Evolutionary conservation across 2,113 vertebrate species (phyloP), one percentile per base, ranked within the genome.

Genomic region (Paratilapia polleni): DNA sequence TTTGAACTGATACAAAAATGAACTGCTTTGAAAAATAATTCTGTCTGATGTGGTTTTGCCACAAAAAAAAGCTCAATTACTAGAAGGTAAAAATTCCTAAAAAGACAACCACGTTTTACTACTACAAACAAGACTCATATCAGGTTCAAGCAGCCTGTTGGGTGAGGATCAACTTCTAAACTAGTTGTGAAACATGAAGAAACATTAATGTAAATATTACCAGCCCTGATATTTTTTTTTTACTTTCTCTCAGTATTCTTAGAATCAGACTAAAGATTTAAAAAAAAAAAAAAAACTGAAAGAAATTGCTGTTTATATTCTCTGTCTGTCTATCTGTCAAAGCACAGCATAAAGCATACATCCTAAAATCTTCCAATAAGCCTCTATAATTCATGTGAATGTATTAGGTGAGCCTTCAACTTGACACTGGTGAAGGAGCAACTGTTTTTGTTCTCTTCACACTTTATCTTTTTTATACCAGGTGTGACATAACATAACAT

Each of bases 391-490:
- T 85, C 78, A 78, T 77, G 28, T 49, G 63, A 63, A 68, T 38
- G 15, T 34, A 49, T 77, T 60, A 60, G 77, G 61, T 80, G 81
- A 88, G 81, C 13, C 86, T 85, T 78, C 79, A 87, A 59, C 61
- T 56, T 20, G 49, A 14, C 28, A 41, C 76, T 41, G 77, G 24
- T 76, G 61, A 63, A 24, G 2, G 81, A 87, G 36, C 63, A 5
- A 54, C 34, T 64, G 10, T 20, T 52, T 52, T 31, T 61, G 24
- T 20, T 13, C 11, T 17, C 41, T 28, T 70, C 66, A 49, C 66
- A 28, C 66, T 80, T 63, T 15, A 62, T 77, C 54, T 58, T 56
- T 58, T 54, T 81, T 56, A 73, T 36, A 41, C 59, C 68, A 43
- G 62, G 38, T 77, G 75, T 83, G 76, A 86, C 61, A 66, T 49